Percentiles rank a stretch among this genome's conserved stretches.
Conservation (phyloP, 2,888 invertebrate genomes). For the Sipha maydis region DNA sequence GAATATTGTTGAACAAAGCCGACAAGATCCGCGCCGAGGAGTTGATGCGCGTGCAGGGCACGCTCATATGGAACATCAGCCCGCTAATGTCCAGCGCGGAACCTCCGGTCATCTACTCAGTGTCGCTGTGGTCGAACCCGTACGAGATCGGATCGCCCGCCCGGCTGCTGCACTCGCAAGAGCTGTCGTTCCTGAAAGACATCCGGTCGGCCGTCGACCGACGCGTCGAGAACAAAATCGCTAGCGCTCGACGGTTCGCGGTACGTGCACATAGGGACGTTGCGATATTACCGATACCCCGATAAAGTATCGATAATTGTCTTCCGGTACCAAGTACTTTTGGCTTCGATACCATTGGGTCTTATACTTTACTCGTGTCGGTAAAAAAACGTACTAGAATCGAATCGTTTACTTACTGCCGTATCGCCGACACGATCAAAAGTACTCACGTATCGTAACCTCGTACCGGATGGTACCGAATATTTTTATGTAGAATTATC, state of each 20-base stretch:
- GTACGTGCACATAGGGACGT: slow-evolving; percentile 78
- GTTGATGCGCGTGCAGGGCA: slow-evolving; percentile 91
- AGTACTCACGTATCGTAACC: no score
- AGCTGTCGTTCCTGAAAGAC: slow-evolving; percentile 86
- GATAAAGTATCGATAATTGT: no score
- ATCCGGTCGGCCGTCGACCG: slow-evolving; percentile 85
- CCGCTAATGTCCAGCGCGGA: slow-evolving; percentile 94
- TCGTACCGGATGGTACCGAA: no score
- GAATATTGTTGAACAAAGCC: slow-evolving; percentile 93
- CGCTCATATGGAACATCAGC: slow-evolving; percentile 96
- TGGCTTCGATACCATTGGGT: no score
- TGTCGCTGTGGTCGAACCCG: slow-evolving; percentile 87
- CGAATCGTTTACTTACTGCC: no score
- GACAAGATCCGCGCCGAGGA: slow-evolving; percentile 93
- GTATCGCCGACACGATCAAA: no score
- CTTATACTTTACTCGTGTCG: no score
- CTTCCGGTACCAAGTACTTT: no score
- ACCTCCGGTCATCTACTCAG: slow-evolving; percentile 91
- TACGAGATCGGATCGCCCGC: slow-evolving; percentile 84
- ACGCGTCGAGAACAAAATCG: slow-evolving; percentile 92
- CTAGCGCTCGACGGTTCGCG: slow-evolving; percentile 93
- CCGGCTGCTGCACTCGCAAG: slow-evolving; percentile 86
- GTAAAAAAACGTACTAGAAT: no score
- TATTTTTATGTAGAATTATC: no score
- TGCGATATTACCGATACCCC: no score